Evolutionary conservation across 2,113 vertebrate genomes (phyloP).

Genomic region (Microcebus lehilahytsara): DNA sequence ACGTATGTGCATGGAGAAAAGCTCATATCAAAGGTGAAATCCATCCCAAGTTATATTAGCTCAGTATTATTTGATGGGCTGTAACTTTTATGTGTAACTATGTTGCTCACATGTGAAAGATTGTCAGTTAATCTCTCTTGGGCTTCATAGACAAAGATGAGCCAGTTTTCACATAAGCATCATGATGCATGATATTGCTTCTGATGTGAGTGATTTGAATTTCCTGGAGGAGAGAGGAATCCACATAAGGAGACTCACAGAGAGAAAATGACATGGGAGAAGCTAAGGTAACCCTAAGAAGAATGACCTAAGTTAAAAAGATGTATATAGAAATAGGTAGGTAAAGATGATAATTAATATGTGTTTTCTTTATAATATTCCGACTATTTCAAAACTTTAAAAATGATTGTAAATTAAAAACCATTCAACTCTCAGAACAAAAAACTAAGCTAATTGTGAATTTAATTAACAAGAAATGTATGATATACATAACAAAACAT

Average conservation of each 20-base stretch:
- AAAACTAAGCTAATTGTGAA: not conserved
- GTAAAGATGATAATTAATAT: not conserved
- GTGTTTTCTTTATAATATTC: not conserved
- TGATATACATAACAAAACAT: not conserved
- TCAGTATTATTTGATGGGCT: not conserved
- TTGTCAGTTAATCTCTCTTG: not conserved
- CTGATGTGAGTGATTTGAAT: not conserved
- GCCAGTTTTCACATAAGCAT: not conserved
- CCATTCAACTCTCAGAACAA: not conserved
- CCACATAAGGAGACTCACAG: not conserved
- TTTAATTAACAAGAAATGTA: not conserved
- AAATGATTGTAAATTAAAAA: not conserved
- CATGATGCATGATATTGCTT: not conserved
- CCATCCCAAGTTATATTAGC: not conserved
- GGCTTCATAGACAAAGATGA: not conserved
- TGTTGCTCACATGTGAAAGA: not conserved
- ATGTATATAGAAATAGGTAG: not conserved
- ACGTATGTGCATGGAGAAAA: not conserved
- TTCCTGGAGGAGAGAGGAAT: not conserved
- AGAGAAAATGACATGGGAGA: not conserved
- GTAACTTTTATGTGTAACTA: not conserved
- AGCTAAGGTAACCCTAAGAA: not conserved
- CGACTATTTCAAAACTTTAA: not conserved
- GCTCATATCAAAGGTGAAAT: not conserved
- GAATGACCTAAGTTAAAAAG: not conserved